phyloP scores from a whole-genome alignment of 2,888 invertebrate species.

The Liodrosophila aerea region DNA sequence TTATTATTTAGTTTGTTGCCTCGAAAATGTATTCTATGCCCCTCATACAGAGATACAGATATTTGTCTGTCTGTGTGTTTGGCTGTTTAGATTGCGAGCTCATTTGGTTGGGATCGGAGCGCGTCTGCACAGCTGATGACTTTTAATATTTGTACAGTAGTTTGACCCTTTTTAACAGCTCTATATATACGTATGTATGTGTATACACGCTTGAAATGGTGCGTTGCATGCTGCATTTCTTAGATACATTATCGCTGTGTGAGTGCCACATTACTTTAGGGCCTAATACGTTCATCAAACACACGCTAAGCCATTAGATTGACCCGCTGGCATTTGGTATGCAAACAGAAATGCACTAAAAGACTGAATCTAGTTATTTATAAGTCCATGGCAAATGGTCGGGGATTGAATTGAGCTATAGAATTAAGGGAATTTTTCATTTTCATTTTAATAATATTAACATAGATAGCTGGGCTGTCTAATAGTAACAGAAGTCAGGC shows the following conservation, averaged over 20 bases:
- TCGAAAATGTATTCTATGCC: slow-evolving; percentile 27
- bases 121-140: slow-evolving; percentile 51
- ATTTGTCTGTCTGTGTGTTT: slow-evolving; percentile 8
- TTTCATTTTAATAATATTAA: not conserved
- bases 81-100: slow-evolving; percentile 48
- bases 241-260: slow-evolving; percentile 53
- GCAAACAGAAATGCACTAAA: not conserved
- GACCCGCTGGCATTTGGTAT: too few species aligned
- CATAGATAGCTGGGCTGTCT: not conserved
- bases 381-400: not conserved
- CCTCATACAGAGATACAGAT: not conserved
- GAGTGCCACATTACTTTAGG: slow-evolving; percentile 53
- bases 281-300: slow-evolving; percentile 57
- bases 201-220: slow-evolving; percentile 21
- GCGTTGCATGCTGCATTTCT: slow-evolving; percentile 47
- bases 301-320: slow-evolving; percentile 34
- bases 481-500: too few species aligned
- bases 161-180: slow-evolving; percentile 75
- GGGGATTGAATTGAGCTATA: not conserved
- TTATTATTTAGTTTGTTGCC: slow-evolving; percentile 73
- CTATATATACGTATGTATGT: slow-evolving; percentile 41
- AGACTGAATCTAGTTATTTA: not conserved
- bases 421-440: slow-evolving; percentile 14
- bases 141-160: slow-evolving; percentile 73
- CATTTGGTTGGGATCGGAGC: slow-evolving; percentile 44